Evolutionary conservation across 2,797 vertebrate species (phyloP), one percentile per base, ranked within the genome.

Genomic region (Ataeniobius toweri): DNA sequence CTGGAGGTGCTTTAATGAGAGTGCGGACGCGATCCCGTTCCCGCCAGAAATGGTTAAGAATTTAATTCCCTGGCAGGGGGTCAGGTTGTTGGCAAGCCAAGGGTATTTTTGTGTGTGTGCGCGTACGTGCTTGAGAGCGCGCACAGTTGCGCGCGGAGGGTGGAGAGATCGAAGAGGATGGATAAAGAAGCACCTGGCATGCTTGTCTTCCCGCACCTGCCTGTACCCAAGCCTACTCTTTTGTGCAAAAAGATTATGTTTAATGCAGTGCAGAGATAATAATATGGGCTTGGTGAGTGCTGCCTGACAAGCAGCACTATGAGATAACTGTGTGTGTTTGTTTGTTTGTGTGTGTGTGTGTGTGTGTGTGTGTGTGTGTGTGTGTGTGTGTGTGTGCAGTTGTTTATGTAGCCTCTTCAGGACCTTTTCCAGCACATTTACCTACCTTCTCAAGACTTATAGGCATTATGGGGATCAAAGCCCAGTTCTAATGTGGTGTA

Each of bases 181-280:
- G 67, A 68, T n/a, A 76, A 61, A 48, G 85, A 61, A 48, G 85
- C 90, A 91, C 89, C 90, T 93, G 88, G 80, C 59, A 9, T 78
- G 80, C 61, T 65, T 73, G 81, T 65, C 75, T 77, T 74, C 77
- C 36, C 74, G 80, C 55, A 68, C 73, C 74, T 80, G 73, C 58
- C 36, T 80, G 80, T 48, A 22, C 70, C 46, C 14, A 26, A 53
- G 69, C 9, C 24, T 68, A 70, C 67, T 50, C 46, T 31, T 6
- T 14, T 14, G n/a, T 76, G 68, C 73, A 78, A 87, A 77, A 73
- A 68, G 44, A 68, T 53, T 61, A 70, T 72, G 58, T 80, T 77
- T 74, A 82, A 78, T 44, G 50, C 84, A 74, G 76, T 18, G 74
- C 73, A 63, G 61, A 39, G 48, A 81, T 67, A 53, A 50, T 24